Conservation (phyloP, 2,888 invertebrate genomes). For the Mesodorylaimus sp. region DNA sequence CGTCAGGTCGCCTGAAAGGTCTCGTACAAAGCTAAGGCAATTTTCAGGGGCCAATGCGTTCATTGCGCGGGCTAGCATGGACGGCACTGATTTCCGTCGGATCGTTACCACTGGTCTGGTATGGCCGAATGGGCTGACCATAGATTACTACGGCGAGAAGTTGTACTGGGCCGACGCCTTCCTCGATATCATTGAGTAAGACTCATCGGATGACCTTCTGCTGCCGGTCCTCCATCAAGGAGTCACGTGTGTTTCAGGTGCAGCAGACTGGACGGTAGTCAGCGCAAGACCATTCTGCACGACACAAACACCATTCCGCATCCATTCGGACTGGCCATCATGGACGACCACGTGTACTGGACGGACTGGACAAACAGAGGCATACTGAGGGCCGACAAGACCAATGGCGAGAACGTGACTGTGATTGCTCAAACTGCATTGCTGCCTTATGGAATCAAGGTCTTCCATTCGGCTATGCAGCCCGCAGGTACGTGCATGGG, state of each 20-base stretch:
- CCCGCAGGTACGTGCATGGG: conserved; percentile 38
- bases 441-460: conserved; percentile 80
- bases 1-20: no score
- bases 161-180: conserved; percentile 94
- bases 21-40: no score
- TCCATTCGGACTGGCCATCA: conserved; percentile 75
- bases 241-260: not conserved
- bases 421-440: conserved; percentile 83
- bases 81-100: conserved; percentile 68
- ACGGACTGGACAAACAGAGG: conserved; percentile 63
- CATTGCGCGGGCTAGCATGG: conserved; percentile 89
- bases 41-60: conserved; percentile 71
- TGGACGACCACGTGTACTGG: conserved; percentile 79
- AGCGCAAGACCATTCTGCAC: conserved; percentile 18
- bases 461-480: conserved; percentile 78
- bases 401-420: conserved; percentile 69
- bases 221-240: not conserved
- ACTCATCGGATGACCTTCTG: not conserved
- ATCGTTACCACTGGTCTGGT: conserved; percentile 64
- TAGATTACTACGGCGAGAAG: conserved; percentile 67
- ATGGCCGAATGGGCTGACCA: conserved; percentile 90
- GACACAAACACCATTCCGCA: conserved; percentile 54
- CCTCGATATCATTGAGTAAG: conserved; percentile 70
- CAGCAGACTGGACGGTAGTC: conserved; percentile 14
- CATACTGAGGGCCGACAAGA: conserved; percentile 46